These are phyloP conservation scores for Halocaridina rubra DNA, from an alignment of 2,888 invertebrate genomes.

Conservation along the genomic window DNA sequence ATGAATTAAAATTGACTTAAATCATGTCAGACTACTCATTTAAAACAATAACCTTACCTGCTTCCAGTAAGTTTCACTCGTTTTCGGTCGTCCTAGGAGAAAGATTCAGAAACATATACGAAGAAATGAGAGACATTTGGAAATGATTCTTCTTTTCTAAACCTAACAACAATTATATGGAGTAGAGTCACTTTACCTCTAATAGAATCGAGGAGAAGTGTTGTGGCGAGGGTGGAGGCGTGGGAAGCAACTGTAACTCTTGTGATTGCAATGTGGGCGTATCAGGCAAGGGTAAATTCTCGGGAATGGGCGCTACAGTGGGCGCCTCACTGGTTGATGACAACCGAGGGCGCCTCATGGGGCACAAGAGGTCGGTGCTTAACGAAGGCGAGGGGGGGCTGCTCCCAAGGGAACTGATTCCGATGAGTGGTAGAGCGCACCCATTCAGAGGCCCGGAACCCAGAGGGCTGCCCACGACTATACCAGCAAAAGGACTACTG, in stretches of 20 bases:
- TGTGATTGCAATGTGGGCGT: constrained; percentile 29
- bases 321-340: constrained; percentile 60
- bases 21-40: too few relatives aligned
- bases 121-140: too few relatives aligned
- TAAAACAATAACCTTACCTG: too few relatives aligned
- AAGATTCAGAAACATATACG: neutral
- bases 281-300: constrained; percentile 58
- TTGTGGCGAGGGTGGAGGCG: neutral
- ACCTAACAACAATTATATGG: neutral
- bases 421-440: constrained; percentile 30
- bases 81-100: too few relatives aligned
- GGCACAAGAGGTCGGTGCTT: constrained; percentile 19
- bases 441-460: constrained; percentile 62
- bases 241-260: neutral
- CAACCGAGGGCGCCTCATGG: constrained; percentile 52
- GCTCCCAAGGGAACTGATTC: constrained; percentile 19
- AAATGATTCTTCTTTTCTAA: too few relatives aligned
- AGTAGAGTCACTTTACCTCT: neutral
- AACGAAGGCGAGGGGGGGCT: constrained; percentile 4
- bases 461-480: constrained; percentile 61
- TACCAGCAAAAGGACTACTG: constrained; percentile 41
- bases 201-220: neutral
- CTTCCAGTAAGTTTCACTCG: too few relatives aligned
- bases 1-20: too few relatives aligned
- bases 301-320: constrained; percentile 61